Conservation (phyloP, 2,888 invertebrate species). For the Eulithis prunata region DNA sequence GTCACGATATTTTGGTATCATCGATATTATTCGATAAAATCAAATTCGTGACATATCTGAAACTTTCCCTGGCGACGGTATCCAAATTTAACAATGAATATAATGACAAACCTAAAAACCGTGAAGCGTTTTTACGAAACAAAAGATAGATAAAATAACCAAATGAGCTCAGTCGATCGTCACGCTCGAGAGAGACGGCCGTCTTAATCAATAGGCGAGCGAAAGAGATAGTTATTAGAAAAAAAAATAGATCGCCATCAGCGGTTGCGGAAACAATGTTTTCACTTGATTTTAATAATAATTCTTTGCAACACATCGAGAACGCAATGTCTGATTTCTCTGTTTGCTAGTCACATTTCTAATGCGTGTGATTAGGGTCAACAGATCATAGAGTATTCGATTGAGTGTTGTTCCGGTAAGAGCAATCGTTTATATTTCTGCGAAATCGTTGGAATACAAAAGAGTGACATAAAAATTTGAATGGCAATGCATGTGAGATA, state of each 20-base stretch:
- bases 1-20: constrained; percentile 37
- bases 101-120: constrained; percentile 48
- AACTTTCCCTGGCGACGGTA: constrained; percentile 49
- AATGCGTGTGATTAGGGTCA: constrained; percentile 67
- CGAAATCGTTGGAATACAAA: constrained; percentile 21
- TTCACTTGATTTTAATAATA: constrained; percentile 59
- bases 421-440: constrained; percentile 32
- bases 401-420: constrained; percentile 33
- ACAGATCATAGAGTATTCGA: constrained; percentile 47
- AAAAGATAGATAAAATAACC: constrained; percentile 50
- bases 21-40: constrained; percentile 48
- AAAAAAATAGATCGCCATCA: constrained; percentile 42
- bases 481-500: constrained; percentile 12
- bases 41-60: constrained; percentile 49
- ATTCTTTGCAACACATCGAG: constrained; percentile 50
- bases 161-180: constrained; percentile 49
- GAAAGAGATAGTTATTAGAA: constrained; percentile 44
- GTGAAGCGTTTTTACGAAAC: constrained; percentile 52
- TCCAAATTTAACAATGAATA: constrained; percentile 45
- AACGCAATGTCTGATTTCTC: constrained; percentile 55
- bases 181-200: constrained; percentile 42
- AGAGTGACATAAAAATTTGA: constrained; percentile 1
- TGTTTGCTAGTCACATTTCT: constrained; percentile 60
- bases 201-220: constrained; percentile 33
- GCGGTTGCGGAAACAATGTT: constrained; percentile 48